Evolutionary conservation across 2,888 invertebrate species (phyloP), one percentile per base, ranked within the genome.

Genomic region (Argyresthia albistria): DNA sequence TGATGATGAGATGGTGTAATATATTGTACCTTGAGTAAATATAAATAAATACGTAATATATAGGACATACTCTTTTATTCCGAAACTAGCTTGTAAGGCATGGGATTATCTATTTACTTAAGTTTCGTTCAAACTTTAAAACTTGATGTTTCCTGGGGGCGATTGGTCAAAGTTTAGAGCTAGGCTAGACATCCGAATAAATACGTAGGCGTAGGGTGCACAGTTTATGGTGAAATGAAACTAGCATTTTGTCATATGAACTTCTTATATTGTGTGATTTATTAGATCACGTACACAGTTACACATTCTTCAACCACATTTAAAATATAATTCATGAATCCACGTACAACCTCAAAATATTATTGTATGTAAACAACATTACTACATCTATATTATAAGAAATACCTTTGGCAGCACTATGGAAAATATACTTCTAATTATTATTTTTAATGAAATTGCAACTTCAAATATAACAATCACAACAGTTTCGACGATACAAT

Each of bases 391-490:
- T 67, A 74, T 77, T 76, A 79, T 76, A 70, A 73, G 76, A 76
- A 75, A 79, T 77, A 80, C 80, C 74, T 88, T 88, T 88, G 88
- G 88, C 88, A 88, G 88, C 88, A 69, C 88, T 88, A 88, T 87
- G 81, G 86, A 88, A 88, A 88, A 88, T 88, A 88, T 64, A 76
- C 0, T 46, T 82, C 84, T 86, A 73, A 67, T 72, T 81, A 79
- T 73, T 70, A 43, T 50, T 45, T 51, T 74, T 75, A 79, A 79
- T 82, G 80, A 83, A 83, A 86, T 86, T 83, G 82, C 83, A 83
- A 86, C 78, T 81, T 84, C 68, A 76, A 77, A 78, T 81, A 80
- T 82, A 84, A 86, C 82, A 82, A 84, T 84, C 84, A 87, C 86
- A 87, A 86, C 84, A 81, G 71, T 80, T 73, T 77, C 78, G 79